Percentiles rank a stretch among this genome's conserved stretches.
These are phyloP conservation scores for Lumbricus terrestris DNA, from an alignment of 2,888 invertebrate species.

Conservation along the genomic window DNA sequence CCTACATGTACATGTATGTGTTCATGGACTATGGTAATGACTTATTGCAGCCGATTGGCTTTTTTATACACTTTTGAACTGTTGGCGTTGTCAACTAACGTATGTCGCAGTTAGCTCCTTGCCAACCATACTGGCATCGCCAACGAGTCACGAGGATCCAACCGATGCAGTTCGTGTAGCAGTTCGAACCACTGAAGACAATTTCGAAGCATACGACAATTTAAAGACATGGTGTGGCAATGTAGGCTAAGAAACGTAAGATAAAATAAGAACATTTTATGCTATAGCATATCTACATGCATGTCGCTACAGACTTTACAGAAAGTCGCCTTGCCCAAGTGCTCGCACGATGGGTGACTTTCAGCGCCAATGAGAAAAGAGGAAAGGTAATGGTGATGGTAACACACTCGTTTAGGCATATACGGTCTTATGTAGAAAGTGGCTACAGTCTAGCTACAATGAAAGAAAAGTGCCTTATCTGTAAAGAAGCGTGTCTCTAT, in stretches of 20 bases:
- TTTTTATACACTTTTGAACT: not conserved
- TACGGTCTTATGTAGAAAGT: too few species aligned
- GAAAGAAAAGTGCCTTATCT: too few species aligned
- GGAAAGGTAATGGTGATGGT: too few species aligned
- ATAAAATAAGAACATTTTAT: not conserved
- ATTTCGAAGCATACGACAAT: not conserved
- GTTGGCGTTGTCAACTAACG: not conserved
- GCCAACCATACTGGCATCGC: constrained; percentile 13
- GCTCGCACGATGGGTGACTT: not conserved
- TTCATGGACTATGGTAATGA: too few species aligned
- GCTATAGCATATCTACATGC: too few species aligned
- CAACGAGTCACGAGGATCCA: constrained; percentile 10
- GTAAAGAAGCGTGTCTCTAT: too few species aligned
- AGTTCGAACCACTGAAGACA: not conserved
- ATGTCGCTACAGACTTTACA: not conserved
- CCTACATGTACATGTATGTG: too few species aligned
- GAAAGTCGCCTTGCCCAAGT: not conserved
- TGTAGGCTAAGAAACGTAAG: not conserved
- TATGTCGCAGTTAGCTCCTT: constrained; percentile 19
- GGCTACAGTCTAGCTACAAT: too few species aligned
- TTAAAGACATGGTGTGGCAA: not conserved
- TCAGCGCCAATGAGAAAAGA: not conserved
- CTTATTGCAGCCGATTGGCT: too few species aligned
- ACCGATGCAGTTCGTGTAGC: not conserved
- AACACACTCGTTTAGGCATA: too few species aligned